Evolutionary conservation across 2,888 invertebrate species (phyloP), one percentile per base, ranked within the genome.

Genomic region (Matsumyia berberina): DNA sequence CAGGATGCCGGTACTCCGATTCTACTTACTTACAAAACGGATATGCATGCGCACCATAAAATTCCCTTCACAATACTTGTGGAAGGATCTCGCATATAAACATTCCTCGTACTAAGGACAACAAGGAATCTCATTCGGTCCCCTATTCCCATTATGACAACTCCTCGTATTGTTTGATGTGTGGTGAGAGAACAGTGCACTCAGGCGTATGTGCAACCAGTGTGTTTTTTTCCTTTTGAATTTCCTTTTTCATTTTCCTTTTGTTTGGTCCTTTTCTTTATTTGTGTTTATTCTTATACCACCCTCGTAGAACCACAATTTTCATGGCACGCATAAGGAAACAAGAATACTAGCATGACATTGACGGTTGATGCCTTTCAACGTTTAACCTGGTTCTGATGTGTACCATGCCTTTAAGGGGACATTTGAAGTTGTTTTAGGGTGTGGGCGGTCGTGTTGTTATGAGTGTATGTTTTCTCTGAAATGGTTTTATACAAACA

Each of bases 321-420:
- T 64, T 35, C 37, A 73, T 53, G 15, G 15, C 77, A 69, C 53
- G 64, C 72, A 79, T 44, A 72, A 78, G 55, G 37, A 70, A 70
- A 46, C 70, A 79, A 72, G 29, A 66, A 73, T 39, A 79, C 64
- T 29, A 73, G 15, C 66, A 73, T 79, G 79, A 79, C 79, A 79
- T 73, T 79, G 79, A 79, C 73, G 79, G 66, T 79, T 73, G 66
- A 66, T 51, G 73, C 58, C 51, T 73, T 73, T 66, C 66, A 79
- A 60, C 58, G 44, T 79, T 79, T 79, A 66, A 79, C 79, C 79
- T 79, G 66, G 73, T 73, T 79, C 39, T 66, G n/a, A 49, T 57
- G 64, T 73, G 78, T 66, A 53, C 51, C 42, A 3, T 42, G 66
- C 79, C 60, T 58, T 35, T 73, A 58, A 51, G 31, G 19, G 79